Base-by-base conservation (phyloP, 2,113 vertebrate species). In the Pelmatolapia mariae region DNA sequence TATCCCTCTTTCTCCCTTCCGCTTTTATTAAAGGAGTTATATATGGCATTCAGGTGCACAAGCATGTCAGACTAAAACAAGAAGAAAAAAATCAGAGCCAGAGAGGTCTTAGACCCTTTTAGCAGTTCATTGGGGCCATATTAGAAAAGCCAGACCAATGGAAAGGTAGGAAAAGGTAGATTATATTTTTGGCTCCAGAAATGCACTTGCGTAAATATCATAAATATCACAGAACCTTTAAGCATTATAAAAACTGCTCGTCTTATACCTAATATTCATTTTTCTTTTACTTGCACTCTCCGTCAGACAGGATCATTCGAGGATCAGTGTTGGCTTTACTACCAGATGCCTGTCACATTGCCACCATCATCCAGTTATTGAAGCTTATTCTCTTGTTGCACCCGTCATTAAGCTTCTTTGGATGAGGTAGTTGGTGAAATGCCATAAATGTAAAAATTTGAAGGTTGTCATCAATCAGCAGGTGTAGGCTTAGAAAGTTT, bases 391-490 rank as follows among this genome's bases (percentile, higher is more conserved):
- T 85, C 12, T 16, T 61, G 56, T 54, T 68, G 54, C 76, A 68
- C 40, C 53, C 43, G 2, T 85, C 88, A 80, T 85, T 89, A 84
- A 89, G 53, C 73, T 22, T 68, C 43, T 79, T 38, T 31, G 33
- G 36, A 68, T 88, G 85, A 83, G 45, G 43, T 15, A 31, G 68
- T 83, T 80, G 54, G 76, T 83, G 33, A 89, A 88, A 86, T 78
- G 71, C 61, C 81, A 86, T 76, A 89, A 83, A 79, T 73, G 45
- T 56, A 76, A 85, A 91, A 85, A 38, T 3, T 29, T 82, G 80
- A 85, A 38, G 59, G 87, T 81, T 88, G 53, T 85, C 82, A 88
- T 91, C 81, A 61, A 68, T 87, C 86, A 87, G 82, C 86, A 82
- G 83, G 53, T 85, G n/a, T 29, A 66, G 19, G 19, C 36, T 84